A percentile compares a stretch with the other conserved stretches of the same genome.
Evolutionary conservation across 1,140 invertebrate species (phyloP).

Genomic region (Rhyacophila brunnea): DNA sequence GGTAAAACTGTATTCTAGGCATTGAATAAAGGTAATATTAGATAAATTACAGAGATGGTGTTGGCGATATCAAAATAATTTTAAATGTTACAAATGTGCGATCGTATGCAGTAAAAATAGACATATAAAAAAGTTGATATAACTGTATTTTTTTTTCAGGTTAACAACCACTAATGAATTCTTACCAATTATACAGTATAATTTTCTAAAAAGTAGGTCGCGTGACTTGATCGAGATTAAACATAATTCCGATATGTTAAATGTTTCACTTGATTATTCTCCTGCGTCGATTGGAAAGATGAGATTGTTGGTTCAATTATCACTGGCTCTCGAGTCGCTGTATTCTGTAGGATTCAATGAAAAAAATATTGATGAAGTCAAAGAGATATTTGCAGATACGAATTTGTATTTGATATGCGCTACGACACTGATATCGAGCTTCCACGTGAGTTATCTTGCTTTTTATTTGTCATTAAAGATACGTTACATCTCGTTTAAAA

Average conservation of each 20-base stretch:
- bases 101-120: no score
- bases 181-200: slow-evolving; percentile 79
- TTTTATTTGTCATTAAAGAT: no score
- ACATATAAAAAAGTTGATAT: no score
- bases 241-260: slow-evolving; percentile 55
- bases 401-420: slow-evolving; percentile 90
- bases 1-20: no score
- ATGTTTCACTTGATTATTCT: slow-evolving; percentile 60
- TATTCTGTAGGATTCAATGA: slow-evolving; percentile 80
- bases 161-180: slow-evolving; percentile 67
- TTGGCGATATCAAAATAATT: no score
- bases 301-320: slow-evolving; percentile 76
- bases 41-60: no score
- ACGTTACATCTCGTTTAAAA: no score
- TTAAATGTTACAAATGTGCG: no score
- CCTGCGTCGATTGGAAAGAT: slow-evolving; percentile 70
- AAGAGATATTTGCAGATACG: slow-evolving; percentile 94
- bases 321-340: slow-evolving; percentile 74
- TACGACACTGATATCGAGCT: slow-evolving; percentile 88
- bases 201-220: slow-evolving; percentile 76
- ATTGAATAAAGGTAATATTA: no score
- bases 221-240: slow-evolving; percentile 69
- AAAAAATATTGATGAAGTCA: slow-evolving; percentile 96
- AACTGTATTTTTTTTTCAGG: slow-evolving; percentile 53
- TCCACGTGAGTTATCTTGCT: slow-evolving; percentile 89